Evolutionary conservation across 2,113 vertebrate genomes (phyloP).

Genomic region (Petaurus breviceps): DNA sequence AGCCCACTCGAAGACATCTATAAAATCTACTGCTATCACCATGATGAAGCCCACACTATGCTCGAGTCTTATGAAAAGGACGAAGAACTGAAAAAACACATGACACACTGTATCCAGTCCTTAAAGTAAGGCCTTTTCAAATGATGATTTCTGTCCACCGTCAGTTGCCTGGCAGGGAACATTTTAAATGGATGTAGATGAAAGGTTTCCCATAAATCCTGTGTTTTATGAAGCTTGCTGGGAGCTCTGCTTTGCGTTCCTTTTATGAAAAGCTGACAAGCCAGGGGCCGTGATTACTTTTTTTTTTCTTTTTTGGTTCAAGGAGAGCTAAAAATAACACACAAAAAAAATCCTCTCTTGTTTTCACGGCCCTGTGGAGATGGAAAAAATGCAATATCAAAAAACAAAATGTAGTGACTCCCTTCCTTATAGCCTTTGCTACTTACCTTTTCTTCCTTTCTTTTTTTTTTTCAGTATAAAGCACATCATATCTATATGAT

Average conservation of each 20-base stretch:
- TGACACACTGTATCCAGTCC: constrained; percentile 89
- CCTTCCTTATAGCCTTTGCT: constrained; percentile 33
- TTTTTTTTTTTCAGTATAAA: not conserved
- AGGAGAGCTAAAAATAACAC: constrained; percentile 79
- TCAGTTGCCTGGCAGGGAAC: constrained; percentile 76
- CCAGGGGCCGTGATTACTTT: constrained; percentile 78
- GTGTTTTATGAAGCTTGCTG: constrained; percentile 76
- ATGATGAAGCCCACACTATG: constrained; percentile 92
- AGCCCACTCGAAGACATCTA: constrained; percentile 93
- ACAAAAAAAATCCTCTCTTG: constrained; percentile 64
- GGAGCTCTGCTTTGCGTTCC: constrained; percentile 72
- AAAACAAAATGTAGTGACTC: constrained; percentile 37
- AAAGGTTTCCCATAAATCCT: constrained; percentile 79
- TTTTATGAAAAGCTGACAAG: constrained; percentile 81
- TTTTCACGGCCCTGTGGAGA: constrained; percentile 56
- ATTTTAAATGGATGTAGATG: constrained; percentile 81
- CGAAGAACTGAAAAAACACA: constrained; percentile 91
- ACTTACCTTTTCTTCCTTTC: not conserved
- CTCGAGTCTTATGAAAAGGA: constrained; percentile 95
- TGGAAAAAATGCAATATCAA: constrained; percentile 65
- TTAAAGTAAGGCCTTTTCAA: constrained; percentile 91
- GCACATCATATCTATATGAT: not conserved
- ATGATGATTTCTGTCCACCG: constrained; percentile 68
- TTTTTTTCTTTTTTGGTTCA: constrained; percentile 37
- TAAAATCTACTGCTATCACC: constrained; percentile 97